Conservation (phyloP, 2,888 invertebrate species). For the Tortrix viridana region DNA sequence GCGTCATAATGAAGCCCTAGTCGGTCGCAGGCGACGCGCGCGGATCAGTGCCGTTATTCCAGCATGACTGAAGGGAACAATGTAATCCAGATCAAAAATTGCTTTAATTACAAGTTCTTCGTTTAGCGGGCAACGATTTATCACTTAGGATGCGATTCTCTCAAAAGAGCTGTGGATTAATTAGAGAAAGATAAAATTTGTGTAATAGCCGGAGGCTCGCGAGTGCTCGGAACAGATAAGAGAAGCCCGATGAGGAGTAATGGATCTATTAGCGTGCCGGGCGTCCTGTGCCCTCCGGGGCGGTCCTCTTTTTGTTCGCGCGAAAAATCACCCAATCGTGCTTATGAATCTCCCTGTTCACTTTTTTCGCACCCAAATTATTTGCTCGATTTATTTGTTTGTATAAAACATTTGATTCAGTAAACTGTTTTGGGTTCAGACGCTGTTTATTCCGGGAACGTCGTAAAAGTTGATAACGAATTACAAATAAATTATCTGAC, state of each 20-base stretch:
- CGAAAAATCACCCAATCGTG: slow-evolving; percentile 62
- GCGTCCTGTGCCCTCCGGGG: slow-evolving; percentile 50
- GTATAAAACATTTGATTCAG: slow-evolving; percentile 62
- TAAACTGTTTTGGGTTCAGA: slow-evolving; percentile 59
- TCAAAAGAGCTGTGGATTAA: slow-evolving; percentile 77
- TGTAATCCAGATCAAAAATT: slow-evolving; percentile 71
- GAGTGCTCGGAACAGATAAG: slow-evolving; percentile 75
- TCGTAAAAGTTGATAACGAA: slow-evolving; percentile 51
- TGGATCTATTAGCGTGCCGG: slow-evolving; percentile 69
- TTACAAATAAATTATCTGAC: slow-evolving; percentile 59
- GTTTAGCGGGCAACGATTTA: slow-evolving; percentile 69
- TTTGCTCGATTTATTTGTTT: slow-evolving; percentile 59
- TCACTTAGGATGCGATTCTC: slow-evolving; percentile 73
- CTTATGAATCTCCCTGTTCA: slow-evolving; percentile 60
- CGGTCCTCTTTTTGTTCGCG: slow-evolving; percentile 55
- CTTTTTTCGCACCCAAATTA: slow-evolving; percentile 53
- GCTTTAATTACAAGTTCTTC: slow-evolving; percentile 72
- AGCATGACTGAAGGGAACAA: slow-evolving; percentile 54
- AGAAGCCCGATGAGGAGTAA: slow-evolving; percentile 68
- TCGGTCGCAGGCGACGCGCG: background rate
- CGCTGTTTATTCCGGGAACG: slow-evolving; percentile 56
- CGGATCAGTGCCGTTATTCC: slow-evolving; percentile 41
- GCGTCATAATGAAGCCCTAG: background rate
- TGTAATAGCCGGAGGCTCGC: slow-evolving; percentile 69
- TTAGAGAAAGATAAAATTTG: slow-evolving; percentile 80